A percentile compares a stretch with the other conserved stretches of the same genome.
Evolutionary conservation across 2,113 vertebrate species (phyloP).

Genomic region (Peromyscus californicus): DNA sequence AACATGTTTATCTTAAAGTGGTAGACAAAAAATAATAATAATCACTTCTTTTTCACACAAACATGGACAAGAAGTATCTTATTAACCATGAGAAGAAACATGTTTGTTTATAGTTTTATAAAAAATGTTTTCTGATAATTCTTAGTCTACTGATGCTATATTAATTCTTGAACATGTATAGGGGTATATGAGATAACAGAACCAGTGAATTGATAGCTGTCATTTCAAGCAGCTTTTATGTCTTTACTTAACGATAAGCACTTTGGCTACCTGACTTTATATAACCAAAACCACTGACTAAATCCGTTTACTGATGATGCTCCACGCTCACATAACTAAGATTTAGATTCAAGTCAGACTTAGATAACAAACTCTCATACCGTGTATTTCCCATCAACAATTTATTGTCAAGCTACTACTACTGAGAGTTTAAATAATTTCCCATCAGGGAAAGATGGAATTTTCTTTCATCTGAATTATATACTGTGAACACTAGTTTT

Average conservation of each 20-base stretch:
- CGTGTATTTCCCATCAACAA: neutral
- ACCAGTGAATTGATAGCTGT: neutral
- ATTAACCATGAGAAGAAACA: neutral
- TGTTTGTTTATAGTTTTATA: neutral
- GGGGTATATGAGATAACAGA: neutral
- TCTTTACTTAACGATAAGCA: neutral
- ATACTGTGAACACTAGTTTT: neutral
- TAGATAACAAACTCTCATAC: neutral
- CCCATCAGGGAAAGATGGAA: neutral
- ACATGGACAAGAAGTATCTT: neutral
- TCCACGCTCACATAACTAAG: constrained; percentile 9
- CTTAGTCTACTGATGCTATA: neutral
- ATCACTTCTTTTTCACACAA: neutral
- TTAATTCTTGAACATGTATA: neutral
- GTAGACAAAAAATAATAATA: neutral
- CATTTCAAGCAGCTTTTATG: neutral
- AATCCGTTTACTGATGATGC: neutral
- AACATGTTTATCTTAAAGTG: neutral
- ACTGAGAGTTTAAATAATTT: constrained; percentile 17
- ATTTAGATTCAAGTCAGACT: constrained; percentile 46
- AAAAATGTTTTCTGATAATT: constrained; percentile 30
- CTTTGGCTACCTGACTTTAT: neutral
- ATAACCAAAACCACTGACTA: neutral
- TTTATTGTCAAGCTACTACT: constrained; percentile 31
- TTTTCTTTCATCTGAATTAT: neutral